These are phyloP conservation scores for Caenorhabditis inopinata DNA, from an alignment of 1,140 invertebrate genomes.

Conservation along the genomic window DNA sequence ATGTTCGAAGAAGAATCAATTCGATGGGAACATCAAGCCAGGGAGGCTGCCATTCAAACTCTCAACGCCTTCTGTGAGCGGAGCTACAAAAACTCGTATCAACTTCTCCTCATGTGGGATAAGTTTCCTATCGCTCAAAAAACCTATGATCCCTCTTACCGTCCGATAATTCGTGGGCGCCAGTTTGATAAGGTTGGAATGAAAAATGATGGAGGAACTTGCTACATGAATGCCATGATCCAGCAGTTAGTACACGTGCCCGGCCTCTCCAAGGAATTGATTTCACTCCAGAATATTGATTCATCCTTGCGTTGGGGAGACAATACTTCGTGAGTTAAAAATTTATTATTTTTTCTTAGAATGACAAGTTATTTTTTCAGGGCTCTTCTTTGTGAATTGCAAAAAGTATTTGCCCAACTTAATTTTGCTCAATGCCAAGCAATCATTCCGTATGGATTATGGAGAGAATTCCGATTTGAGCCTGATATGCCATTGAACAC, in stretches of 20 bases:
- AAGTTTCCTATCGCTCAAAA: background rate
- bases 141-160: background rate
- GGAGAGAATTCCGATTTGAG: slow-evolving; percentile 14
- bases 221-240: slow-evolving; percentile 21
- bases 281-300: background rate
- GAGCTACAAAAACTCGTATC: background rate
- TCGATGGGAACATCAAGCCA: slow-evolving; percentile 12
- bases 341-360: too few relatives aligned
- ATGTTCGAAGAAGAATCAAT: slow-evolving; percentile 20
- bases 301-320: background rate
- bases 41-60: background rate
- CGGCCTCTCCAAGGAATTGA: background rate
- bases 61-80: slow-evolving; percentile 12
- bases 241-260: slow-evolving; percentile 6
- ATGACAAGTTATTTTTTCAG: background rate
- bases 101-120: background rate
- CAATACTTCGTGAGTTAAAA: background rate
- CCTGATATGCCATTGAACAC: slow-evolving; percentile 13
- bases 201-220: slow-evolving; percentile 14
- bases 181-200: slow-evolving; percentile 7
- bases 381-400: background rate
- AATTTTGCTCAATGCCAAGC: slow-evolving; percentile 10
- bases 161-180: background rate
- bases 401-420: background rate
- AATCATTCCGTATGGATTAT: background rate